Conservation (phyloP, 2,113 vertebrate species). For the Nibea coibor region DNA sequence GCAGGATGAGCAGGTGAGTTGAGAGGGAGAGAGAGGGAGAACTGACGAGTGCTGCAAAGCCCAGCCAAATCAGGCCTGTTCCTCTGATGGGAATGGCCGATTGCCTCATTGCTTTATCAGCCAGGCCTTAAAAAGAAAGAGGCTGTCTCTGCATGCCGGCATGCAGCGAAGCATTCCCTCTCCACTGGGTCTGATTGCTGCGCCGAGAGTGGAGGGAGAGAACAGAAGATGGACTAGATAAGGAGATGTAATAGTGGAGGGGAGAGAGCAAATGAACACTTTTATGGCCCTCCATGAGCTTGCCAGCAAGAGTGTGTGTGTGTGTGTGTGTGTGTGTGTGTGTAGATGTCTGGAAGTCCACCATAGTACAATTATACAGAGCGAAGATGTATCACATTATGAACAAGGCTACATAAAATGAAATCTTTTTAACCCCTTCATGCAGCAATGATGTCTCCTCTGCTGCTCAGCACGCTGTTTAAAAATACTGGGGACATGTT, state of each 20-base stretch:
- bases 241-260: conserved; percentile 51
- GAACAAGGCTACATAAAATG: background rate
- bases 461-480: background rate
- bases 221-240: conserved; percentile 66
- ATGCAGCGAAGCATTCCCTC: conserved; percentile 40
- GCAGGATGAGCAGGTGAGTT: conserved; percentile 26
- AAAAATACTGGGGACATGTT: background rate
- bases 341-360: conserved; percentile 25
- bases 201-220: conserved; percentile 39
- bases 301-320: conserved; percentile 2
- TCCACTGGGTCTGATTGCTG: conserved; percentile 60
- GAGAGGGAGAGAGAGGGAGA: conserved; percentile 5
- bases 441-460: background rate
- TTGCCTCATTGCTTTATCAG: conserved; percentile 68
- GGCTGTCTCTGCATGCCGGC: conserved; percentile 34
- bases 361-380: conserved; percentile 24
- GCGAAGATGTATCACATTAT: conserved; percentile 16
- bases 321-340: conserved; percentile 9
- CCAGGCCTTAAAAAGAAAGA: conserved; percentile 58
- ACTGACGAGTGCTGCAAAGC: conserved; percentile 17
- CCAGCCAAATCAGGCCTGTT: conserved; percentile 37
- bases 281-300: conserved; percentile 40
- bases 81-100: conserved; percentile 63
- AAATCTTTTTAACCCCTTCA: conserved; percentile 20
- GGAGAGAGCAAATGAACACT: conserved; percentile 50